phyloP scores from a whole-genome alignment of 2,113 vertebrate genomes.

The Oryzias woworae region DNA sequence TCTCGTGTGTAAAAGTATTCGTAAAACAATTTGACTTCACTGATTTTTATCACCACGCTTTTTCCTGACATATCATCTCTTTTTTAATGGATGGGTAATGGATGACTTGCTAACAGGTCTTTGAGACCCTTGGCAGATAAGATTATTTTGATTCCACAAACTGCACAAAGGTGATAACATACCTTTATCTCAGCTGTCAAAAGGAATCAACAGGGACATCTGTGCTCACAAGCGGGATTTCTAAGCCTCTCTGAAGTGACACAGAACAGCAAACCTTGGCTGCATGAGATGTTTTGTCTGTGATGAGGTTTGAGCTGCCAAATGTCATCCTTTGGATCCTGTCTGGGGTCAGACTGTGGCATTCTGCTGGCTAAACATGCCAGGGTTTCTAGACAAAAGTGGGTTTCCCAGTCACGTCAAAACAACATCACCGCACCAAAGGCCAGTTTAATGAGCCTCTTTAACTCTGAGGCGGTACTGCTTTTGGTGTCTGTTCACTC shows the following conservation, averaged over 20 bases:
- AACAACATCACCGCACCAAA: slow-evolving; percentile 38
- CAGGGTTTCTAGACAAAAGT: slow-evolving; percentile 50
- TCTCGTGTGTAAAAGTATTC: not conserved
- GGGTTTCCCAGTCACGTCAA: slow-evolving; percentile 28
- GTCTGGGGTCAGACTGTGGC: slow-evolving; percentile 61
- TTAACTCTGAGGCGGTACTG: slow-evolving; percentile 24
- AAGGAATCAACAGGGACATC: slow-evolving; percentile 30
- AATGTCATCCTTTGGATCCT: slow-evolving; percentile 52
- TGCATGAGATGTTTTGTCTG: slow-evolving; percentile 59
- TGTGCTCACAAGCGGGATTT: slow-evolving; percentile 36
- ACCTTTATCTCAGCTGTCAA: slow-evolving; percentile 44
- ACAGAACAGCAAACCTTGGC: slow-evolving; percentile 31
- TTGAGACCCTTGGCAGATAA: slow-evolving; percentile 39
- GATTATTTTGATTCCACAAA: slow-evolving; percentile 31
- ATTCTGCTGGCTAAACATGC: slow-evolving; percentile 48
- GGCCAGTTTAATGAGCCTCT: slow-evolving; percentile 31
- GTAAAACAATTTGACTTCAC: not conserved
- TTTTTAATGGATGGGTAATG: slow-evolving; percentile 40
- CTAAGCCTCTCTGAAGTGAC: slow-evolving; percentile 32
- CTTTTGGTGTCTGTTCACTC: slow-evolving; percentile 16
- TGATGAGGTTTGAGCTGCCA: slow-evolving; percentile 42
- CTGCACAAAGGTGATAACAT: slow-evolving; percentile 32
- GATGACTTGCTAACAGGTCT: slow-evolving; percentile 34
- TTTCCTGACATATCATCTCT: slow-evolving; percentile 16
- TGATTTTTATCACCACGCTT: slow-evolving; percentile 18